Evolutionary conservation across 2,113 vertebrate species (phyloP).

Genomic region (Candoia aspera): DNA sequence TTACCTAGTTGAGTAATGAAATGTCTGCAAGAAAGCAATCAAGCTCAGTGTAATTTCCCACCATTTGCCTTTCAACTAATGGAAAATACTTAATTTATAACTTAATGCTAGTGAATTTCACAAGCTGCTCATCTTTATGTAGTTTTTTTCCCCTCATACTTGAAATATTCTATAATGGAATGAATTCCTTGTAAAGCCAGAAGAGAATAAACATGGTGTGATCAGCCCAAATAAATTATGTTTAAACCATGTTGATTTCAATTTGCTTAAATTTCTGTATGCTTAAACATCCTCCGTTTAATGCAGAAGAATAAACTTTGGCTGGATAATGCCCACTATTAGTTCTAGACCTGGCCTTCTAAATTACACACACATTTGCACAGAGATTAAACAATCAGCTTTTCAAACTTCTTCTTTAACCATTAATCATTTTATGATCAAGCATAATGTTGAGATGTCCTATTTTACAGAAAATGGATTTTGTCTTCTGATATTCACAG

Average conservation of each 20-base stretch:
- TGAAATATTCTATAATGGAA: neutral
- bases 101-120: neutral
- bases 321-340: neutral
- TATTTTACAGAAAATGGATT: conserved; percentile 43
- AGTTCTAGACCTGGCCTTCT: neutral
- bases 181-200: conserved; percentile 2
- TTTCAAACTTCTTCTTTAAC: conserved; percentile 25
- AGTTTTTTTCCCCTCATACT: neutral
- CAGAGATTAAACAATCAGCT: conserved; percentile 11
- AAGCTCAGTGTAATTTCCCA: neutral
- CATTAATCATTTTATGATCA: conserved; percentile 46
- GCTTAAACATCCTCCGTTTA: conserved; percentile 1
- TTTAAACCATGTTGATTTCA: neutral
- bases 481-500: conserved; percentile 49
- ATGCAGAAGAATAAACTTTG: neutral
- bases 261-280: neutral
- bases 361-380: neutral
- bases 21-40: too few relatives aligned
- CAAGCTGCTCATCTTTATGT: neutral
- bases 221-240: neutral
- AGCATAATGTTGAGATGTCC: conserved; percentile 18
- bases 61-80: neutral
- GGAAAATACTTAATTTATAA: neutral
- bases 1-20: too few relatives aligned
- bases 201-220: neutral